Conservation (phyloP, 2,888 invertebrate genomes). For the Agrochola circellaris region DNA sequence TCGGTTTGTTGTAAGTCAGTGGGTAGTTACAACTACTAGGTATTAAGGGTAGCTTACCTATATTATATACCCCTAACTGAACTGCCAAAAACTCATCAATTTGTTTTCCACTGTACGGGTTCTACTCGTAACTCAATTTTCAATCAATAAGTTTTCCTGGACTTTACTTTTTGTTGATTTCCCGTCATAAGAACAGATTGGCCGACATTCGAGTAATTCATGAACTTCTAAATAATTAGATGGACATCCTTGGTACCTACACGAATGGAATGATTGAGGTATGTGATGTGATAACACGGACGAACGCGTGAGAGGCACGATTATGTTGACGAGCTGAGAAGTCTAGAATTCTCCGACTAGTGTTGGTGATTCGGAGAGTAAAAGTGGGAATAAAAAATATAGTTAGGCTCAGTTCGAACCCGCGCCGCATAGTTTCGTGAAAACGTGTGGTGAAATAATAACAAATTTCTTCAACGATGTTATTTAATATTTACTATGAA, state of each 20-base stretch:
- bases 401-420: no score
- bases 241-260: slow-evolving; percentile 6
- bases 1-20: neutral
- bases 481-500: no score
- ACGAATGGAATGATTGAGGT: slow-evolving; percentile 17
- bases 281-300: neutral
- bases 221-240: slow-evolving; percentile 15
- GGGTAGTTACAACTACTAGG: neutral
- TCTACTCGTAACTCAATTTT: slow-evolving; percentile 17
- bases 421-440: no score
- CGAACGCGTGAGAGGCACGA: slow-evolving; percentile 2
- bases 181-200: neutral
- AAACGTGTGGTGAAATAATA: no score
- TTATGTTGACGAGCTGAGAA: neutral
- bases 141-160: slow-evolving; percentile 26
- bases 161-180: slow-evolving; percentile 10
- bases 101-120: slow-evolving; percentile 6
- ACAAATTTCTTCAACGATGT: no score
- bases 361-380: neutral
- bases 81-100: slow-evolving; percentile 38
- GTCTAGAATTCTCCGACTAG: slow-evolving; percentile 5
- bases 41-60: slow-evolving; percentile 1
- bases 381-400: neutral
- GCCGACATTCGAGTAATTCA: neutral
- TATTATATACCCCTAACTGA: neutral